Conservation (phyloP, 23 tunicate species). For the Corella eumyota region DNA sequence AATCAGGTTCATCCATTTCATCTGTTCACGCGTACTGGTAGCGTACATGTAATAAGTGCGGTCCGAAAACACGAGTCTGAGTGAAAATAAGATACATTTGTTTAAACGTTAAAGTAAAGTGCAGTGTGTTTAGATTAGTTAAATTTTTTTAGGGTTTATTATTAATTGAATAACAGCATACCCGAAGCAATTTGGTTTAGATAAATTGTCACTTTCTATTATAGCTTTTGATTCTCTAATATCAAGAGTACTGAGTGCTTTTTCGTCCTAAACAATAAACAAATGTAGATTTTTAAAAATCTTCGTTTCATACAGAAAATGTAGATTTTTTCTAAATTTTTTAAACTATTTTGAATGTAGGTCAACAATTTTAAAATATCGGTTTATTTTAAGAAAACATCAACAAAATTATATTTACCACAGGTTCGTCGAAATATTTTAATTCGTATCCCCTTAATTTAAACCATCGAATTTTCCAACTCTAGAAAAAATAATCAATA, state of each 20-base stretch:
- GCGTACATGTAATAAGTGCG: slow-evolving; percentile 72
- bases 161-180: slow-evolving; percentile 8
- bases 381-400: not conserved
- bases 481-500: slow-evolving; percentile 32
- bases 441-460: slow-evolving; percentile 64
- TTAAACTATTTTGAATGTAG: no score
- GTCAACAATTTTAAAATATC: not conserved
- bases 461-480: slow-evolving; percentile 96
- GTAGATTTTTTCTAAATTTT: no score
- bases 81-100: not conserved
- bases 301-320: no score
- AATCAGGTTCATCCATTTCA: slow-evolving; percentile 69
- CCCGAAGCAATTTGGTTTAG: slow-evolving; percentile 89
- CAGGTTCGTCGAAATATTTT: slow-evolving; percentile 93
- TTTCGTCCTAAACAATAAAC: slow-evolving; percentile 46
- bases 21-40: slow-evolving; percentile 29
- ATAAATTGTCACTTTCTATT: slow-evolving; percentile 25
- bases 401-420: slow-evolving; percentile 31
- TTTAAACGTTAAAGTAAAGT: no score
- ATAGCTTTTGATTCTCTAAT: slow-evolving; percentile 26
- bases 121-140: no score
- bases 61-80: slow-evolving; percentile 55
- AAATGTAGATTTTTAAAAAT: not conserved
- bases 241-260: slow-evolving; percentile 58
- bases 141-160: not conserved